Evolutionary conservation across 1,140 invertebrate genomes (phyloP), one percentile per base, ranked within the genome.

Genomic region (Drosophila funebris): DNA sequence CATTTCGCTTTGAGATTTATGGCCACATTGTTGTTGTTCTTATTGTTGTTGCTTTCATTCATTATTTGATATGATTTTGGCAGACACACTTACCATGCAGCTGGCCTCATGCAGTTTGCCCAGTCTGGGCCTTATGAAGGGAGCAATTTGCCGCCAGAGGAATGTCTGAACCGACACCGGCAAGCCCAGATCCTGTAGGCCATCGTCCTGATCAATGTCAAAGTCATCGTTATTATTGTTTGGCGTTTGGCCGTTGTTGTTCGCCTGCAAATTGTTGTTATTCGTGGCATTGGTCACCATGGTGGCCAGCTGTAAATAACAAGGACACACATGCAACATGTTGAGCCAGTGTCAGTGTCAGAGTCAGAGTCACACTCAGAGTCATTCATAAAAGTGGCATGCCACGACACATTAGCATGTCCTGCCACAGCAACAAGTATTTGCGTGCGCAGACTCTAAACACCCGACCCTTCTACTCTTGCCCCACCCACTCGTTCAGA

Each of bases 81-180:
- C 41, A 24, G 18, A 13, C 4, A 60, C 20, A 89, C 95, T 95
- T 94, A 99, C 98, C 96, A 97, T 96, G 93, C 98, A 99, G 50
- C 97, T 97, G 18, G 98, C 97, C 93, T 99, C 98, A 92, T 99
- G 98, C 50, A 98, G 93, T 93, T 98, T 99, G 73, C 97, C 97
- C 73, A 98, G 94, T 92, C 98, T 97, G 9, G 98, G 97, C 85
- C 97, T 93, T 44, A 97, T 96, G 92, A 98, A 98, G 3, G 97
- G 97, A 94, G 98, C 97, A 72, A 98, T 97, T 94, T 99, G 98
- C 84, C 97, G 95, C 98, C 98, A 99, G 67, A 99, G 94, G 93
- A 99, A 99, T 70, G 97, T 97, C 92, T 99, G 98, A 68, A 99
- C 97, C 2, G 98, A 97, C 70, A 99, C 96, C n/a, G 98, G 98